Evolutionary conservation across 2,888 invertebrate species (phyloP), one percentile per base, ranked within the genome.

Genomic region (Ormyrus nitidulus): DNA sequence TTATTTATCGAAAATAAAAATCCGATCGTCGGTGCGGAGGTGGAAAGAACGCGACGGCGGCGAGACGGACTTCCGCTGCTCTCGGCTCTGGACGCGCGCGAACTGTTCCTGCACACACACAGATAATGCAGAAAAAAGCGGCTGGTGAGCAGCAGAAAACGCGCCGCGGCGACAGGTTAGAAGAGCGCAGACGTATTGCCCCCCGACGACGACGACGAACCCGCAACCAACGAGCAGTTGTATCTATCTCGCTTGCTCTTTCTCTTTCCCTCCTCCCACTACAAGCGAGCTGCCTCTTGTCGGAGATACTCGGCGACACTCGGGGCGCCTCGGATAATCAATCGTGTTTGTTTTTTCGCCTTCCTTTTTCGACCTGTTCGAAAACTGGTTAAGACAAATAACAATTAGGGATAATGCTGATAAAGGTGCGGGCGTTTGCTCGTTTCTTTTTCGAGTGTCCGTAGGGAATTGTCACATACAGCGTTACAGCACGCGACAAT

Each of bases 241-340:
- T 11, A 9, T 61, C 51, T 65, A 3, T 9, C 34, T 51, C 53
- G 9, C 3, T 7, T 10, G 19, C 34, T 51, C 19, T 10, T 0
- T 53, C 9, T 46, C 51, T 34, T 10, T 54, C 56, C 3, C 34
- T 34, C 34, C 34, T 34, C 34, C 34, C 34, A 34, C 34, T 34
- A 34, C 34, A 34, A 34, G 34, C 34, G 34, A 34, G 3, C 34
- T 34, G 34, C 34, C 4, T 34, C 34, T 48, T 3, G 51, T 85
- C 85, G 86, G 80, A n/a, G 49, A 61, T n/a, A 46, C 65, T 85
- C 87, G 88, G 82, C 19, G 7, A 46, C 6, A 7, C 72, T 85
- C 86, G 86, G 74, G 10, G 44, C 11, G 56, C 71, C 64, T 82
- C 86, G 85, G 84, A 81, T 87, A 87, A 88, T 88, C 88, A 85